A percentile compares a stretch with the other conserved stretches of the same genome.
Conservation (phyloP, 2,113 vertebrate genomes). For the Ictalurus punctatus region DNA sequence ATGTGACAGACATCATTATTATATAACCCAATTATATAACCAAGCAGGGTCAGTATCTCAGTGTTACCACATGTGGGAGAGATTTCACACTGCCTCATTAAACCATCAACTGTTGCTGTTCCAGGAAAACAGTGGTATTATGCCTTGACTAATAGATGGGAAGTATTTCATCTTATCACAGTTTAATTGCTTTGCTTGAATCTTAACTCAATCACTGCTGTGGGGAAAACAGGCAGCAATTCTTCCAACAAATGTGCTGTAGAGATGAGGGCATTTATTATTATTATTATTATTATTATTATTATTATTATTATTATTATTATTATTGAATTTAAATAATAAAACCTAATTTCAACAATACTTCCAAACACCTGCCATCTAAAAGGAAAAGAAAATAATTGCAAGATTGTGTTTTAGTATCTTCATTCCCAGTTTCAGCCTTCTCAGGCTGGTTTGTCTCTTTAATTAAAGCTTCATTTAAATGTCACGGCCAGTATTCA, state of each 20-base stretch:
- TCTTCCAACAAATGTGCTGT: background rate
- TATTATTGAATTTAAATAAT: background rate
- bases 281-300: background rate
- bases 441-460: background rate
- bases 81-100: background rate
- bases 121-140: conserved; percentile 1
- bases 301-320: background rate
- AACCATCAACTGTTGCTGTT: background rate
- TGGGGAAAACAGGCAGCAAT: background rate
- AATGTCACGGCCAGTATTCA: background rate
- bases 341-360: background rate
- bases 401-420: background rate
- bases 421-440: background rate
- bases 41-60: background rate
- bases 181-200: conserved; percentile 20
- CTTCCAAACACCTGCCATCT: background rate
- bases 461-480: background rate
- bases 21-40: background rate
- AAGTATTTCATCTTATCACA: conserved; percentile 4
- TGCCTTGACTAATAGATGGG: background rate
- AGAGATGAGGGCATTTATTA: background rate
- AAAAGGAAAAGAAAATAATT: background rate
- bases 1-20: background rate
- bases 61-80: background rate
- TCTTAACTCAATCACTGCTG: conserved; percentile 15